A percentile compares a stretch with the other conserved stretches of the same genome.
Evolutionary conservation across 1,140 invertebrate genomes (phyloP).

Genomic region (Bombus affinis): DNA sequence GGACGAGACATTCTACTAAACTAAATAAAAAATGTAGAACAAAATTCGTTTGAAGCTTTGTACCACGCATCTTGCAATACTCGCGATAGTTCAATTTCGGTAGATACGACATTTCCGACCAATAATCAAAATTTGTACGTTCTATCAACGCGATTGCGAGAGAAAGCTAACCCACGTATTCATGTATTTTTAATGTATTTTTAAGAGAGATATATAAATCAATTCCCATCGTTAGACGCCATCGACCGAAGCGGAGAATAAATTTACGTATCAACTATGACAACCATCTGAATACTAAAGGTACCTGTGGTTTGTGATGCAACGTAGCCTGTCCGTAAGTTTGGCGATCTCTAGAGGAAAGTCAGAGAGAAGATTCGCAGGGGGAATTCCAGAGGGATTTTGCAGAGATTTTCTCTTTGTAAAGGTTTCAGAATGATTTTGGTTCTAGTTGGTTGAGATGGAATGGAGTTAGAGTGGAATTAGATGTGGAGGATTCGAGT

Average conservation of each 20-base stretch:
- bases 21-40: too few relatives aligned
- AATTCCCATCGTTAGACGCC: background rate
- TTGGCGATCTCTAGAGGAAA: background rate
- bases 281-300: background rate
- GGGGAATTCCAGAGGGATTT: background rate
- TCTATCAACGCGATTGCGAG: too few relatives aligned
- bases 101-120: fast-evolving
- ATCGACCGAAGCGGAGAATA: too few relatives aligned
- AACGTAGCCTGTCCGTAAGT: background rate
- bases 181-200: too few relatives aligned
- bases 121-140: too few relatives aligned
- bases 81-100: too few relatives aligned
- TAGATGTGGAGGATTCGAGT: background rate
- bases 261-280: background rate
- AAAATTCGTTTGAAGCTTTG: too few relatives aligned
- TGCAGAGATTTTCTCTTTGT: background rate
- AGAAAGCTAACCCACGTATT: too few relatives aligned
- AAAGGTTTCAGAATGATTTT: background rate
- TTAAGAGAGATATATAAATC: too few relatives aligned
- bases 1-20: too few relatives aligned
- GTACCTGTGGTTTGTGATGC: background rate
- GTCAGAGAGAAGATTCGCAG: background rate
- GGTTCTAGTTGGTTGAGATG: background rate
- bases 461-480: background rate
- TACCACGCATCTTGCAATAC: too few relatives aligned